Base-by-base conservation (phyloP, 2,888 invertebrate genomes). In the Chirona hameri region DNA sequence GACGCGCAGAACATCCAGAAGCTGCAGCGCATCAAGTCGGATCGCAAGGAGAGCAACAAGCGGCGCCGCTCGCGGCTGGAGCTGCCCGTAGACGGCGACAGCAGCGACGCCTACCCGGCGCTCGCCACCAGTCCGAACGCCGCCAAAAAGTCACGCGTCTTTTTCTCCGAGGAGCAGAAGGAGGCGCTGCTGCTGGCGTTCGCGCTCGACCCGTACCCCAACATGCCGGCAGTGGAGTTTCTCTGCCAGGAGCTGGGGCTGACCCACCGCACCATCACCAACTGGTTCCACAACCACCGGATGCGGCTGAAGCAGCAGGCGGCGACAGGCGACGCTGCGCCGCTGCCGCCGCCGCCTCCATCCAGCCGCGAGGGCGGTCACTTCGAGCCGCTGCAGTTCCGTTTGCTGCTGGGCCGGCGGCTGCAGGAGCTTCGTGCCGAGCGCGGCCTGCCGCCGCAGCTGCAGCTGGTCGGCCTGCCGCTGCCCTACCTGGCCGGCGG, bases 211-310 rank as follows among this genome's bases (percentile, higher is more conserved):
- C 98, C 98, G 0, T 99, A 99, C 88, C 99, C 99, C 0, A 97
- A 96, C 88, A 95, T 97, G 87, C 94, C 95, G 46, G 97, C 97
- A 83, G 97, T 99, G 85, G 98, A 99, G 88, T 97, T 97, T 87
- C 91, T 99, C 83, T 97, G 98, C 55, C 92, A 92, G 55, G 97
- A 98, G 88, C 90, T 99, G 83, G 94, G 93, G 15, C 91, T 99
- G 72, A 95, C 97, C 12, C 94, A 97, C 82, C 91, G 99, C 86
- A 99, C 99, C 82, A 98, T 99, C 87, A 98, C 98, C 84, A 99
- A 99, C 89, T 99, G 99, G 99, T 99, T 99, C 91, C 99, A 99
- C 91, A 99, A 99, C 88, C 98, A 99, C 88, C 93, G 99, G 86
- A 99, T 99, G 97, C 92, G 99, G 84, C 92, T 97, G 87, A 98